These are phyloP conservation scores for Dromas ardeola DNA, from an alignment of 2,113 vertebrate genomes.

Conservation along the genomic window DNA sequence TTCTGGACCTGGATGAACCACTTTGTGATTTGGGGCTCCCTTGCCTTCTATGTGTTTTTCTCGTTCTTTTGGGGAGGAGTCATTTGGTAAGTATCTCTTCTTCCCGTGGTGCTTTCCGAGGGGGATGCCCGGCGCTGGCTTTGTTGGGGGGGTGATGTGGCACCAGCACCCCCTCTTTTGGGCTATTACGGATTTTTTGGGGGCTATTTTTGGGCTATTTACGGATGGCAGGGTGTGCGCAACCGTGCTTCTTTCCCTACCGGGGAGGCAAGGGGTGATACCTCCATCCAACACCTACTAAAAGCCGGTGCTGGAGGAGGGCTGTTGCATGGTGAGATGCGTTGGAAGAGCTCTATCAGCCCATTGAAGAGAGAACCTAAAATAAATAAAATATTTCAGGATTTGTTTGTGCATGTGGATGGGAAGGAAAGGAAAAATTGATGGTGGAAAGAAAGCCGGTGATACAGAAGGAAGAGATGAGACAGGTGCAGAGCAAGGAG, in stretches of 20 bases:
- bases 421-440: neutral
- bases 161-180: rapidly evolving
- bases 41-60: constrained; percentile 97
- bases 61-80: constrained; percentile 99
- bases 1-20: constrained; percentile 99
- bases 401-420: neutral
- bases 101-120: rapidly evolving
- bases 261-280: neutral
- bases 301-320: neutral
- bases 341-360: neutral
- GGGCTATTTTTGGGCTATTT: too few species aligned
- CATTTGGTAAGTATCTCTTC: constrained; percentile 85
- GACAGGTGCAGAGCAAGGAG: neutral
- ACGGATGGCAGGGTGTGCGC: too few species aligned
- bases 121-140: neutral
- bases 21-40: constrained; percentile 97
- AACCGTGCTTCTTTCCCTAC: neutral
- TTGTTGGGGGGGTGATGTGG: rapidly evolving
- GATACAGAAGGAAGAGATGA: neutral
- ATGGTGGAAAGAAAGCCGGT: neutral
- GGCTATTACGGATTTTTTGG: too few species aligned
- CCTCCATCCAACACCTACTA: neutral
- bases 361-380: neutral
- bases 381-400: neutral
- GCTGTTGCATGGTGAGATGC: neutral